Evolutionary conservation across 2,113 vertebrate genomes (phyloP), one percentile per base, ranked within the genome.

Genomic region (Lagopus leucura): DNA sequence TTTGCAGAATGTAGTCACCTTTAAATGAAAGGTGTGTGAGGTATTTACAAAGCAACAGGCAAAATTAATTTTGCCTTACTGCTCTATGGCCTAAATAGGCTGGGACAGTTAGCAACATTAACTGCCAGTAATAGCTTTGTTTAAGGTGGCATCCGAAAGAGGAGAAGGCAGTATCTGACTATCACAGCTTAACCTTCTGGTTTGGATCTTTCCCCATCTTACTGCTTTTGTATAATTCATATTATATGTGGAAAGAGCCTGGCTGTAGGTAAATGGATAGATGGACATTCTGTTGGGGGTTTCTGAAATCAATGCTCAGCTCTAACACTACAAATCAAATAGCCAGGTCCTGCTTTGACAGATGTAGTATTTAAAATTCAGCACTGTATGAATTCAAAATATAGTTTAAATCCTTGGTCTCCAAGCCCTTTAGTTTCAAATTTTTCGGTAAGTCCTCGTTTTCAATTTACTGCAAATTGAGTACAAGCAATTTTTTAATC

Each of bases 391-490:
- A 82, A 82, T 20, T 58, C 45, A 73, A 94, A 93, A 91, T 25
- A 17, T 7, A 30, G 13, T 57, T 72, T 64, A 91, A 92, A 63
- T 86, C 87, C 52, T 65, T 73, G 55, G 34, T 92, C 11, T 79
- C 32, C 34, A 79, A 60, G 48, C 73, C 25, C 54, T 92, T 84
- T 47, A 80, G 17, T 19, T 74, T 94, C 32, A 69, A 9, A 19
- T 40, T 89, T 48, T 70, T 72, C 61, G 89, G 34, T 34, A 92
- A 94, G 75, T 65, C 32, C 19, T 77, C 71, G 52, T 93, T 94
- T 96, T 74, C 65, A 86, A 47, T 95, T 94, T 94, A 84, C 40
- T 84, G 25, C 42, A 94, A 95, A 94, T 89, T 66, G 75, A 89
- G 81, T 82, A 38, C 64, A 82, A 79, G 42, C 43, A 78, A 25